Evolutionary conservation across 2,797 vertebrate species (phyloP), one percentile per base, ranked within the genome.

Genomic region (Molossus alvarezi): DNA sequence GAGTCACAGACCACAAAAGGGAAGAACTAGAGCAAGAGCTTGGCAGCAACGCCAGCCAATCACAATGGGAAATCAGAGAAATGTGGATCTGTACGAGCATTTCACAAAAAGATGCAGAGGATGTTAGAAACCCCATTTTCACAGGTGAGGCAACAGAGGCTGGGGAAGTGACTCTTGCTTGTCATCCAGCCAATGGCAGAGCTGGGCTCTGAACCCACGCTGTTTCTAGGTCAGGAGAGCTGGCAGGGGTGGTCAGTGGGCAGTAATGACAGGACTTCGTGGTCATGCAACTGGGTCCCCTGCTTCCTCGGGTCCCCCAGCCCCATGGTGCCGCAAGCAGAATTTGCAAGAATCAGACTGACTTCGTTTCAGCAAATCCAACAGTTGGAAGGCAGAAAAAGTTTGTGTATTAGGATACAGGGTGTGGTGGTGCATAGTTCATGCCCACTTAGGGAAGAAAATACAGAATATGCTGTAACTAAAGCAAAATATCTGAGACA

Each of bases 241-340:
- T 27, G 37, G 33, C 5, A 84, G 57, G 12, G 20, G 27, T 4
- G 11, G 20, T 1, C 2, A 12, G 33, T n/a, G 10, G 3, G 29
- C 81, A 21, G 58, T 37, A 29, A 45, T 27, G 8, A 2, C 17
- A 72, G 37, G 69, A 10, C 64, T 75, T 33, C 1, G 1, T 1
- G 53, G 10, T 33, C 1, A 0, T 2, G 5, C 10, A 6, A 41
- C 69, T 15, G 3, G 23, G 15, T 21, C 2, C 23, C 37, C 64
- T 4, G 33, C 17, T 51, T 37, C 60, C 37, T 18, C 55, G 11
- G 58, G 20, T n/a, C 33, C 55, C 37, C 21, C 3, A 25, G 11
- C 11, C 53, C 5, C 60, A 48, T 5, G 23, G 57, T 64, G 41
- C 29, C n/a, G 12, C 29, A 27, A 69, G 55, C 45, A 65, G 25